Base-by-base conservation (phyloP, 2,888 invertebrate genomes). In the Chirona hameri region DNA sequence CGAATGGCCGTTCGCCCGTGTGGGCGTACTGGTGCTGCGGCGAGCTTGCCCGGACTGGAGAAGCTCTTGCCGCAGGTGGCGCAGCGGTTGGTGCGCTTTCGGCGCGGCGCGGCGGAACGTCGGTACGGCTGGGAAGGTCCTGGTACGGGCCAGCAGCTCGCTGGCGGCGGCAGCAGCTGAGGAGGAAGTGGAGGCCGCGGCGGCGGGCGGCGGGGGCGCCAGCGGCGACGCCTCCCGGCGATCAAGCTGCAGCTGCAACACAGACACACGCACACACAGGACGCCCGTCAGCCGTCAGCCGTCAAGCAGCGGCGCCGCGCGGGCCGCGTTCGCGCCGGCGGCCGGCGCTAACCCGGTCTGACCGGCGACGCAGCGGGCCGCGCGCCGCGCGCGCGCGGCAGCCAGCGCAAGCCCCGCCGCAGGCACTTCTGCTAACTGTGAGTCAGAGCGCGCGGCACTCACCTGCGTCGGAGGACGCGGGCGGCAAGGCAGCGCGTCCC, bases 1-100 rank as follows among this genome's bases (percentile, higher is more conserved):
- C 91, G 87, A 92, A 93, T 18, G 93, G 93, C 83, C 92, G 91
- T 86, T 91, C 91, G 83, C 92, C 92, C 31, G 92, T 92, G 87
- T 92, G 92, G 55, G 90, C 90, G 84, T 91, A 90, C 84, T 90
- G 89, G 86, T 92, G 92, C 85, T 91, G 90, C 85, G n/a, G 88
- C 89, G 84, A 91, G 89, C 87, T 91, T 91, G 82, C 91, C 91
- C 0, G 91, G 91, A 86, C 90, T 91, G 87, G 88, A 88, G 85
- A 90, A 90, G 76, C 87, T 88, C 85, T 90, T 90, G 82, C 89
- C 88, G 86, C 90, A 90, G 29, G 88, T 86, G 31, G 87, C 87
- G 86, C 90, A 90, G 81, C 87, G 85, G 85, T 89, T 88, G n/a
- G 76, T 12, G 46, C 76, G 76, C n/a, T 46, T 76, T 15, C 86